These are phyloP conservation scores for Dasypogon diadema DNA, from an alignment of 2,888 invertebrate species.

Conservation along the genomic window DNA sequence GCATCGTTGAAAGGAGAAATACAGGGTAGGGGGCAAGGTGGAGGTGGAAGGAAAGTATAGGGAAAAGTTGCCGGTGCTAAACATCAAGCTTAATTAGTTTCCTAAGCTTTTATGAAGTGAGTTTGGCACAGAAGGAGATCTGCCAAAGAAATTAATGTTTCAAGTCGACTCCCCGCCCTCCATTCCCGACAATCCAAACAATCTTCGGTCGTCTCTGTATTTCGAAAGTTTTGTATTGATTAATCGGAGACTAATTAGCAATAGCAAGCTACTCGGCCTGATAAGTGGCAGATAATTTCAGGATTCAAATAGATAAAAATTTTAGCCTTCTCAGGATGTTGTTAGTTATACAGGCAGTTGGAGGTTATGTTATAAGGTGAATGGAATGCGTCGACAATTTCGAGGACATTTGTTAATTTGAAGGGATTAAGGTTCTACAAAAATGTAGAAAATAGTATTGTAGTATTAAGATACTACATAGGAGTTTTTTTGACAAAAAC, in stretches of 20 bases:
- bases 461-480: no score
- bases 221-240: neutral
- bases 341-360: no score
- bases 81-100: slow-evolving; percentile 3
- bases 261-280: no score
- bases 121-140: neutral
- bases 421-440: no score
- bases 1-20: neutral
- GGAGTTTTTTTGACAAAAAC: no score
- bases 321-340: no score
- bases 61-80: neutral
- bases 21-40: no score
- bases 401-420: no score
- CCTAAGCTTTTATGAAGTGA: slow-evolving; percentile 3
- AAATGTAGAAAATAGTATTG: no score
- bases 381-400: no score
- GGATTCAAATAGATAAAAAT: slow-evolving; percentile 17
- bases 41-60: neutral
- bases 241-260: neutral
- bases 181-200: neutral
- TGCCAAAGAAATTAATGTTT: slow-evolving; percentile 1
- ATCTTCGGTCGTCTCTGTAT: neutral
- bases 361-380: no score
- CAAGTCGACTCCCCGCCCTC: neutral
- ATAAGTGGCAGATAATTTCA: no score